Percentiles rank a stretch among this genome's conserved stretches.
These are phyloP conservation scores for Uromys caudimaculatus DNA, from an alignment of 2,797 vertebrate species.

Conservation along the genomic window DNA sequence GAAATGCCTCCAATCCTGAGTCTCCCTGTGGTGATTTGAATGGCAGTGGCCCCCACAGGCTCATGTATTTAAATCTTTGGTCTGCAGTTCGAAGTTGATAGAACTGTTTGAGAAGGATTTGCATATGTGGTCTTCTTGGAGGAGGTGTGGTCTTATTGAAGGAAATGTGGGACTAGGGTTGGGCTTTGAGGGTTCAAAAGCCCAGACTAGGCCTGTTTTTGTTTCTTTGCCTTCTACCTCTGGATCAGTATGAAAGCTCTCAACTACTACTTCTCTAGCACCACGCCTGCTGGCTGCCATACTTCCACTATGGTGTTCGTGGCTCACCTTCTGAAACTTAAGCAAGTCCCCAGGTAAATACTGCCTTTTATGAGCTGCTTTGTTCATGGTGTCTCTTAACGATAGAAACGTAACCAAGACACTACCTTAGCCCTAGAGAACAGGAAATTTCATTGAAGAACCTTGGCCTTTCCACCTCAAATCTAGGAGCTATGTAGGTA, in stretches of 20 bases:
- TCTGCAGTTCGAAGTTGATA: not conserved
- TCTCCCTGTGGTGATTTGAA: not conserved
- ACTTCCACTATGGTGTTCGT: not conserved
- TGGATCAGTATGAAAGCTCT: not conserved
- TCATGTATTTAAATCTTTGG: not conserved
- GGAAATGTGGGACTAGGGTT: not conserved
- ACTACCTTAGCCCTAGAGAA: not conserved
- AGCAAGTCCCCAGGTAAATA: too few relatives aligned
- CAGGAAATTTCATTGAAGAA: not conserved
- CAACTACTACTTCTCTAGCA: not conserved
- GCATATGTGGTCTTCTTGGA: not conserved
- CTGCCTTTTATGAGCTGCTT: not conserved
- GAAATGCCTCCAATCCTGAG: constrained; percentile 4
- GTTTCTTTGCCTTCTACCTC: not conserved
- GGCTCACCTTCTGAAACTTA: not conserved
- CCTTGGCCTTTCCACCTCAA: constrained; percentile 45
- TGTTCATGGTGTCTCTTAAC: not conserved
- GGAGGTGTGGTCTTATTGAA: not conserved
- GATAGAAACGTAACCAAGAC: not conserved
- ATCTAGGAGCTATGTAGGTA: not conserved
- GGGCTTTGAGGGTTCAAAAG: not conserved
- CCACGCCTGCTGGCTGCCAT: not conserved
- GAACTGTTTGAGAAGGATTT: not conserved
- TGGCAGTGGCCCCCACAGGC: not conserved
- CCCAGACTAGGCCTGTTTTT: not conserved